These are phyloP conservation scores for Gymnothorax javanicus DNA, from an alignment of 2,797 vertebrate species.

Conservation along the genomic window DNA sequence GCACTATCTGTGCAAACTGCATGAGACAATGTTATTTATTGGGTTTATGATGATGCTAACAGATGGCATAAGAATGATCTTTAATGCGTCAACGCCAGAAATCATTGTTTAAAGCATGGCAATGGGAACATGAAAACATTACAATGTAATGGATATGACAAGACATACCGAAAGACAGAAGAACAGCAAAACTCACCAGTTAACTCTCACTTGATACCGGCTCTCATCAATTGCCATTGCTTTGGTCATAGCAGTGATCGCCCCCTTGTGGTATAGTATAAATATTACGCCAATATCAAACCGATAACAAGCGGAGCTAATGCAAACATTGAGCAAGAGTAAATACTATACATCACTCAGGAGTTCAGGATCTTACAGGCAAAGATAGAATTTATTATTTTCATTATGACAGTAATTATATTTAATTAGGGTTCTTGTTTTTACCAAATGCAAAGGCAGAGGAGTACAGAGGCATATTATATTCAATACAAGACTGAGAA, in stretches of 20 bases:
- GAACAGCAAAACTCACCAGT: constrained; percentile 72
- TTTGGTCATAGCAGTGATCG: constrained; percentile 81
- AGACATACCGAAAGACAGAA: neutral
- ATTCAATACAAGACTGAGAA: neutral
- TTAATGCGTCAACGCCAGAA: no score
- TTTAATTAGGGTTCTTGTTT: neutral
- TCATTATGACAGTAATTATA: neutral
- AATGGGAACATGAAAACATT: no score
- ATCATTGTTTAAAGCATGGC: no score
- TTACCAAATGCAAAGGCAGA: neutral
- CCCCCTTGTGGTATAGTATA: constrained; percentile 72
- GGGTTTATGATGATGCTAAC: no score
- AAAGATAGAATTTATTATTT: neutral
- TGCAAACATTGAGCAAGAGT: neutral
- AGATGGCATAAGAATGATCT: no score
- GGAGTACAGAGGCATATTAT: neutral
- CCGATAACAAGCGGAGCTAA: neutral
- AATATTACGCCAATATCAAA: neutral
- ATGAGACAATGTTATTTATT: no score
- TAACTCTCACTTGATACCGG: constrained; percentile 73
- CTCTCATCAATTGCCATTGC: constrained; percentile 86
- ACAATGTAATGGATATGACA: no score
- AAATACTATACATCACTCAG: constrained; percentile 8
- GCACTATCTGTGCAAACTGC: no score
- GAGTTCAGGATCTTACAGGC: neutral